Base-by-base conservation (phyloP, 92 coral and sea anemone species). In the Zoanthus solanderi region DNA sequence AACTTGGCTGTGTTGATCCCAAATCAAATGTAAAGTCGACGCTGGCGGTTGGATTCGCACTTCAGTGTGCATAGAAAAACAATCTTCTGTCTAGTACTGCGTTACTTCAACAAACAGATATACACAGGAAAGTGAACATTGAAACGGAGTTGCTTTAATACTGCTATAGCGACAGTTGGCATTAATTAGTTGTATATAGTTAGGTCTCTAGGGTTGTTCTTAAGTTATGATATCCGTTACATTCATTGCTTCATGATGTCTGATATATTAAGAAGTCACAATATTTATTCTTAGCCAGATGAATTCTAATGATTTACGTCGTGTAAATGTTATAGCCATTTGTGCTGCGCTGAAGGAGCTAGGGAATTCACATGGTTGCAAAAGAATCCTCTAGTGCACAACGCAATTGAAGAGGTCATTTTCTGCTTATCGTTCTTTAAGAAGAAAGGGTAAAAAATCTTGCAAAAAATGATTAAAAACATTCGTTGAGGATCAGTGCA, bases 181-280 rank as follows among this genome's bases (percentile, higher is more conserved):
- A 52, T 11, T 63, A 50, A 8, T 81, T 63, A 46, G 42, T 10
- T 80, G 84, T 80, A 80, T 18, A 80, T 80, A 80, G 58, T 47
- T 61, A 7, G 48, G 37, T 58, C 65, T 14, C 61, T 79, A 42
- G 84, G 9, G 84, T 80, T 48, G 74, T 17, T 65, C 60, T n/a
- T 80, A 80, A 80, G 74, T 80, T 80, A 80, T 80, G 52, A 52
- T n/a, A 14, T 47, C 58, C n/a, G 84, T 46, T 56, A 80, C 65
- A 61, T 65, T 58, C 31, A 10, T 28, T 53, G 50, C 68, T 30
- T 50, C 48, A 9, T 61, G 54, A 63, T 80, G 31, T 63, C 73
- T 60, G 73, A 45, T 32, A 80, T 79, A 65, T 65, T 37, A 15
- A 37, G 17, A 80, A 37, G 44, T 80, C 73, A 79, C 18, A 63